Conservation (phyloP, 2,797 vertebrate species). For the Acanthis flammea region DNA sequence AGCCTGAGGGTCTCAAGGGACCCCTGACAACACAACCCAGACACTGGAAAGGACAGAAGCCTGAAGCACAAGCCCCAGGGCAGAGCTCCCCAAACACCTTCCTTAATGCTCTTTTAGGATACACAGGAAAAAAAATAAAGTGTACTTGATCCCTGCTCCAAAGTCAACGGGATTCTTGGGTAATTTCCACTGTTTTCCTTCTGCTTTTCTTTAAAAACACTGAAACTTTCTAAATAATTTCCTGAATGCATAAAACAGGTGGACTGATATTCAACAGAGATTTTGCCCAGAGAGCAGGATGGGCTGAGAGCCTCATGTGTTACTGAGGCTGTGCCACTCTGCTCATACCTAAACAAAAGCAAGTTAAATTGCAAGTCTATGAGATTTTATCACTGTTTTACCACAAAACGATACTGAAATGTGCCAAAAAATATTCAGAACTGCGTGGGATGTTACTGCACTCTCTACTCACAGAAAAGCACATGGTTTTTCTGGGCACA, state of each 20-base stretch:
- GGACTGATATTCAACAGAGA: neutral
- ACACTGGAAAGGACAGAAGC: neutral
- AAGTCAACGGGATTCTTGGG: neutral
- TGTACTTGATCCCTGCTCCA: neutral
- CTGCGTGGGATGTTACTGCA: neutral
- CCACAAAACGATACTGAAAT: neutral
- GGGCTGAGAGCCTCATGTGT: neutral
- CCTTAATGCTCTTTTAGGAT: neutral
- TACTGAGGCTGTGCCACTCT: neutral
- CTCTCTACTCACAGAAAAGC: neutral
- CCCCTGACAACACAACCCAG: neutral
- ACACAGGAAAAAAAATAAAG: neutral
- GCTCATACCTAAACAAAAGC: neutral
- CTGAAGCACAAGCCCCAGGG: neutral
- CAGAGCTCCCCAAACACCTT: neutral
- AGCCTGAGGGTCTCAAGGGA: neutral
- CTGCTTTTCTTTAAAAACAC: neutral
- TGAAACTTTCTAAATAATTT: neutral
- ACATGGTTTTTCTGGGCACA: neutral
- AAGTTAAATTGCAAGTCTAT: neutral
- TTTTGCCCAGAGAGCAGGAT: neutral
- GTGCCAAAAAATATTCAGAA: neutral
- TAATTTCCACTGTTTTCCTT: neutral
- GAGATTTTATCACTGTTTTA: neutral
- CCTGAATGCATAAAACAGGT: neutral